Evolutionary conservation across 2,888 invertebrate species (phyloP).

Genomic region (Criorhina ranunculi): DNA sequence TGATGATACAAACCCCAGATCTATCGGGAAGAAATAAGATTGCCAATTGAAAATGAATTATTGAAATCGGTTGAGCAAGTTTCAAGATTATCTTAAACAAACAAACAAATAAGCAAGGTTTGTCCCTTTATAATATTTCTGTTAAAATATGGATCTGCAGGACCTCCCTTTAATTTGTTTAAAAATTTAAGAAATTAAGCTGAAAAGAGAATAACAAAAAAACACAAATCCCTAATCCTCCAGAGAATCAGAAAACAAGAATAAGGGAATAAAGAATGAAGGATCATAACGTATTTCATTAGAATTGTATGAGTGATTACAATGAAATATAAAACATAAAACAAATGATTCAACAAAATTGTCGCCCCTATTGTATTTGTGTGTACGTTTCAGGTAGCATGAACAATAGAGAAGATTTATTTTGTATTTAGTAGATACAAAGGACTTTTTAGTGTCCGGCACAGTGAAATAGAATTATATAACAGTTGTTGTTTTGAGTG

Average conservation of each 20-base stretch:
- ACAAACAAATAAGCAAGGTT: no score
- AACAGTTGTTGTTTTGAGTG: not conserved
- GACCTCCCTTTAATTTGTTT: no score
- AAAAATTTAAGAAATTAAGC: no score
- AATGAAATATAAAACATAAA: not conserved
- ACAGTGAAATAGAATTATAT: not conserved
- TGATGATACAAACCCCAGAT: no score
- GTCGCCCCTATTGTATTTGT: not conserved
- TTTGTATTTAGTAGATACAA: not conserved
- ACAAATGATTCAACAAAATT: slow-evolving; percentile 11
- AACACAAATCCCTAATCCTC: not conserved
- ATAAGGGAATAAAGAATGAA: slow-evolving; percentile 8
- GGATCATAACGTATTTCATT: not conserved
- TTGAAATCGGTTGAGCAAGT: no score
- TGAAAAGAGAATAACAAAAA: not conserved
- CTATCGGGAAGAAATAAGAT: no score
- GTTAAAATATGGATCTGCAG: no score
- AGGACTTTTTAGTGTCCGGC: not conserved
- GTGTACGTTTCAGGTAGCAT: not conserved
- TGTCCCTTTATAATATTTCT: no score
- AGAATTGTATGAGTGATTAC: not conserved
- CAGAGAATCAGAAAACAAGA: not conserved
- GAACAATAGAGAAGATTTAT: not conserved
- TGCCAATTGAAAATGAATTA: no score
- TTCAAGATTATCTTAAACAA: no score